Evolutionary conservation across 2,113 vertebrate species (phyloP), one percentile per base, ranked within the genome.

Genomic region (Sinocyclocheilus grahami): DNA sequence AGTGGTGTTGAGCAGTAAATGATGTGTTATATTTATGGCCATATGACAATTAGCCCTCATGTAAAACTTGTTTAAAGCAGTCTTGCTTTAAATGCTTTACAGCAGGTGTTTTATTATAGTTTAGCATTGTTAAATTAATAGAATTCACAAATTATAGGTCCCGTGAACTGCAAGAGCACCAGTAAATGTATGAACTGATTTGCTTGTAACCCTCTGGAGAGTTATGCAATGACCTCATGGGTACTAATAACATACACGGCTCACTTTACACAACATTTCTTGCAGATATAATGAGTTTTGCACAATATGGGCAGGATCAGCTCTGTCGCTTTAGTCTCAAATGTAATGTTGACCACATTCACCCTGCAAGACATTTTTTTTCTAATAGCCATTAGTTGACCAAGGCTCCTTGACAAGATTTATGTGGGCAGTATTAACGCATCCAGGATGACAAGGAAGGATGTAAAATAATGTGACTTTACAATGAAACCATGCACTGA

Each of bases 351-450:
- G 81, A 71, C 24, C 81, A 53, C 5, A 74, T 55, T 72, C 67
- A 83, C 30, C 30, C 37, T 55, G 48, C 18, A 65, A 83, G 48
- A 13, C 22, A 37, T 33, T 33, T 33, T 33, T 33, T 33, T 33
- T 33, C 48, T 74, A 75, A 75, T 74, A 75, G 22, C 82, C 51
- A 72, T 83, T 74, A 74, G 82, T 72, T 83, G 82, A 72, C 67
- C 69, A 39, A 24, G 69, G 51, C 7, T 75, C 51, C 82, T 84
- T 84, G 82, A 74, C 67, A 83, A 60, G 51, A 42, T 24, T 14
- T 74, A 24, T 4, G 51, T 75, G 82, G 82, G 51, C 65, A 83
- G 46, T 14, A 71, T 71, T 53, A 71, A 71, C 69, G 48, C 30
- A 58, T 55, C 13, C 27, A 58, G 65, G 1, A 22, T 42, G 82